Conservation (phyloP, 2,888 invertebrate species). For the Habroteleia sp. region DNA sequence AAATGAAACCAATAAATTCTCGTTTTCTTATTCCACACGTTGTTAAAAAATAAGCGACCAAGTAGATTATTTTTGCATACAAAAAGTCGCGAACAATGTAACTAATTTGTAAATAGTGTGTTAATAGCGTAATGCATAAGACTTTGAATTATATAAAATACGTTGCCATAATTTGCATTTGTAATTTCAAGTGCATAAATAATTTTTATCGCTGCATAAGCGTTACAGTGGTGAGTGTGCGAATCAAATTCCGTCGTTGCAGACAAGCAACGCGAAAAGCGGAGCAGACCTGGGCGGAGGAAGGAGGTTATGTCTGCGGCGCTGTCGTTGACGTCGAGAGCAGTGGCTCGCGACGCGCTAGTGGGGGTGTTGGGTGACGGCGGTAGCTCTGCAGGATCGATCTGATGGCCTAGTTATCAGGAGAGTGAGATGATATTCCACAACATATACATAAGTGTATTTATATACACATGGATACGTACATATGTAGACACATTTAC, state of each 20-base stretch:
- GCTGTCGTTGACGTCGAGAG: slow-evolving; percentile 60
- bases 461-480: slow-evolving; percentile 1
- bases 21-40: too few species aligned
- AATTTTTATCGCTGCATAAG: slow-evolving; percentile 17
- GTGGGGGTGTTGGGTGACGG: slow-evolving; percentile 62
- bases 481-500: neutral
- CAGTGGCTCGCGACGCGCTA: slow-evolving; percentile 55
- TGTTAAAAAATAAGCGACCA: too few species aligned
- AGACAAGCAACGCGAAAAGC: slow-evolving; percentile 46
- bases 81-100: too few species aligned
- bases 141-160: too few species aligned
- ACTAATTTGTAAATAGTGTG: too few species aligned
- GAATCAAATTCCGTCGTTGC: slow-evolving; percentile 33
- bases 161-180: too few species aligned
- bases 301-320: slow-evolving; percentile 57
- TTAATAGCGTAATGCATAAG: too few species aligned
- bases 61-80: too few species aligned
- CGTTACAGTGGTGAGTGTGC: neutral
- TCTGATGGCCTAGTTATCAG: slow-evolving; percentile 77
- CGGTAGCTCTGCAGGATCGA: slow-evolving; percentile 73
- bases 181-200: too few species aligned
- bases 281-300: slow-evolving; percentile 54
- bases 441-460: slow-evolving; percentile 14
- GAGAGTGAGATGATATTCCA: slow-evolving; percentile 63
- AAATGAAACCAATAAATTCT: too few species aligned